Evolutionary conservation across 1,140 invertebrate genomes (phyloP), one percentile per base, ranked within the genome.

Genomic region (Bombus waltoni): DNA sequence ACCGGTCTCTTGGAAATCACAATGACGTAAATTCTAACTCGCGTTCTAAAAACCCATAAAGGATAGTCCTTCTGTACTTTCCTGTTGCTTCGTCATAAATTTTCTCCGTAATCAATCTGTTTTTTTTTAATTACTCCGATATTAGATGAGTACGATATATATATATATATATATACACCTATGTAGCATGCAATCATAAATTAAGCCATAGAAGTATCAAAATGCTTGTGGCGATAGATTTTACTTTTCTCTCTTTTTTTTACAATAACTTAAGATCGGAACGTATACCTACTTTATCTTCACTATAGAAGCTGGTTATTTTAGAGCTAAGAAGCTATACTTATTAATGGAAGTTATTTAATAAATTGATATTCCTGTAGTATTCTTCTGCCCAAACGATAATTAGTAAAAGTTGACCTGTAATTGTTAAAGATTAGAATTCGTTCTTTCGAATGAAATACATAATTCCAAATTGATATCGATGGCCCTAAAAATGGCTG

Each of bases 1-100:
- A 86, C 85, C 79, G 85, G 80, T 86, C 84, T 86, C 82, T 79
- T 44, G 77, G 83, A 72, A 85, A 85, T 85, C 35, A 85, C 53
- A 32, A n/a, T 85, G 83, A 85, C 83, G 83, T 73, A 80, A 53
- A 47, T 80, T 72, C 66, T 62, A 65, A 70, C 6, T 78, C n/a
- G 53, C 25, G 32, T 72, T 71, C 75, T 79, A 32, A 66, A 84
- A 62, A 84, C 66, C 40, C 47, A 40, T 13, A 15, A 32, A 47
- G 8, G 53, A 62, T 47, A 57, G 47, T 40, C 28, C 72, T 79
- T 57, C 32, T 79, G 35, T 59, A 1, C 40, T 18, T 59, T 72
- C 40, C 57, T 28, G 22, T 65, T 22, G 6, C 38, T n/a, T 4
- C 13, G 0, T 3, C 3, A 11, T 35, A 32, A 77, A 40, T 42